These are phyloP conservation scores for Podilymbus podiceps DNA, from an alignment of 2,113 vertebrate species.

Conservation along the genomic window DNA sequence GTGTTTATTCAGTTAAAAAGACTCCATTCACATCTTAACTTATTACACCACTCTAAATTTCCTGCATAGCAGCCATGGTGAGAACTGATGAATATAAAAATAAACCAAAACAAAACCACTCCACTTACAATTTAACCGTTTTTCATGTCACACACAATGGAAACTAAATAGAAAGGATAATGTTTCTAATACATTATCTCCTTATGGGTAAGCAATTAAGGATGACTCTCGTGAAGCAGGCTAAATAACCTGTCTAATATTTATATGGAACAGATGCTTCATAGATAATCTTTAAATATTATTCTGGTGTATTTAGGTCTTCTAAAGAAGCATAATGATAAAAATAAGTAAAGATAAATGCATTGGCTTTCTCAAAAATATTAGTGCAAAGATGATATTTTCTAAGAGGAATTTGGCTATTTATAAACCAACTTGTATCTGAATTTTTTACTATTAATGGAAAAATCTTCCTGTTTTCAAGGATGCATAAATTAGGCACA, in stretches of 20 bases:
- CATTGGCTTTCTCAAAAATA: background rate
- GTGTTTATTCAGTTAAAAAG: background rate
- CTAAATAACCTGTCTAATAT: background rate
- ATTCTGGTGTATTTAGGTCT: background rate
- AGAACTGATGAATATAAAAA: background rate
- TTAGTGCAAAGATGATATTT: background rate
- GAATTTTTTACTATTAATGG: background rate
- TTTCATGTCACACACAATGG: background rate
- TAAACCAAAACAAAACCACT: fast-evolving
- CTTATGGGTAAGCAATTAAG: background rate
- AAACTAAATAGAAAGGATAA: background rate
- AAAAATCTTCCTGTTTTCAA: background rate
- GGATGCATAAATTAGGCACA: background rate
- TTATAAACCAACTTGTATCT: background rate
- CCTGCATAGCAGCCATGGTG: background rate
- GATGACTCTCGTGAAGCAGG: background rate
- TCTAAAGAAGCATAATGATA: background rate
- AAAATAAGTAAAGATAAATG: background rate
- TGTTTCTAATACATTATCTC: background rate
- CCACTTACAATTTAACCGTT: background rate
- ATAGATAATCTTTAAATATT: background rate
- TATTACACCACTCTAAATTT: background rate
- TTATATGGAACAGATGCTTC: background rate
- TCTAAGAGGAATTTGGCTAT: background rate
- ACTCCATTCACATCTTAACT: background rate